Evolutionary conservation across 2,113 vertebrate species (phyloP).

Genomic region (Nyctereutes procyonoides): DNA sequence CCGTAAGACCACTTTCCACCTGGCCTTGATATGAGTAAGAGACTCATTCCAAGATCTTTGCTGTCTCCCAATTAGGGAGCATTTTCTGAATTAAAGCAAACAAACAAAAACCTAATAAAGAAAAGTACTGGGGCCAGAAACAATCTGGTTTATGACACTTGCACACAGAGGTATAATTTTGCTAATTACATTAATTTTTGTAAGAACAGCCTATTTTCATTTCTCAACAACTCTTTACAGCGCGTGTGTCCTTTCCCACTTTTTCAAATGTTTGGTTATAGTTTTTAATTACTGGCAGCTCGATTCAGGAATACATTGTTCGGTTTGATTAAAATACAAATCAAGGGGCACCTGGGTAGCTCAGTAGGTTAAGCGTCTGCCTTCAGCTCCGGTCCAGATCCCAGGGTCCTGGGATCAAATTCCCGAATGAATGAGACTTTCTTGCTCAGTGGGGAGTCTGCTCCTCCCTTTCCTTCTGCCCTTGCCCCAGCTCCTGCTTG

Average conservation of each 20-base stretch:
- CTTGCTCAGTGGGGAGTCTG: neutral
- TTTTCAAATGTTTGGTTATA: neutral
- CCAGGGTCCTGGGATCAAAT: neutral
- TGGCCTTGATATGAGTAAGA: neutral
- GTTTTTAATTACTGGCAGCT: constrained; percentile 16
- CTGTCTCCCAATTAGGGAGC: neutral
- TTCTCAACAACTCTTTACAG: neutral
- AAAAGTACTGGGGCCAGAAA: neutral
- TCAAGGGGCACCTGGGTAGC: neutral
- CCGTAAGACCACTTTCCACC: neutral
- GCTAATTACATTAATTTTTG: constrained; percentile 33
- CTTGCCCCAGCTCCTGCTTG: neutral
- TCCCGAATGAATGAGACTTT: no score
- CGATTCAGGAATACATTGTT: neutral
- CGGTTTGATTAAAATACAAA: constrained; percentile 41
- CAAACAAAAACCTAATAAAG: neutral
- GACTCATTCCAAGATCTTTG: neutral
- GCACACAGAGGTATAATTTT: neutral
- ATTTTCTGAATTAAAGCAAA: neutral
- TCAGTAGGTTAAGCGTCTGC: neutral
- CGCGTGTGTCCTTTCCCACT: neutral
- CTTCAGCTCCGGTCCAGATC: neutral
- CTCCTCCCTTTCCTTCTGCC: neutral
- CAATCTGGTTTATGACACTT: neutral
- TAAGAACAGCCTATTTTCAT: neutral